Conservation (phyloP, 35 echinoderm and acorn worm species). For the Acanthaster planci region DNA sequence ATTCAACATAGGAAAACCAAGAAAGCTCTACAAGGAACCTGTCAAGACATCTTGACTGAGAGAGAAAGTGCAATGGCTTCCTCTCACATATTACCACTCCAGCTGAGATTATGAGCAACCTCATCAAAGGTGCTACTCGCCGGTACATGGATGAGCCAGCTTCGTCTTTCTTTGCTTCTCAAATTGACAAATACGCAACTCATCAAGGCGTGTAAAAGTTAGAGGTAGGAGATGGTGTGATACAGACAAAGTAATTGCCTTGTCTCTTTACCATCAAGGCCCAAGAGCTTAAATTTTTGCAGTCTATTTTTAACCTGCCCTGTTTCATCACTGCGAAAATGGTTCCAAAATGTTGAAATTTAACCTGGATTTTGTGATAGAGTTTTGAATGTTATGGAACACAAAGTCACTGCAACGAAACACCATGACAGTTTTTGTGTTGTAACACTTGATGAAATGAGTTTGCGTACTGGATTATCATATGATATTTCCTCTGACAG, state of each 20-base stretch:
- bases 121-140: too few species aligned
- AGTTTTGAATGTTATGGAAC: conserved; percentile 7
- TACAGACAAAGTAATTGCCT: conserved; percentile 19
- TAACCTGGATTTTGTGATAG: conserved; percentile 21
- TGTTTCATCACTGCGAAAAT: conserved; percentile 21
- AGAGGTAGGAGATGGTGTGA: conserved; percentile 29
- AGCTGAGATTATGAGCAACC: too few species aligned
- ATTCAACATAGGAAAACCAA: too few species aligned
- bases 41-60: too few species aligned
- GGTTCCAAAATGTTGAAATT: conserved; percentile 29
- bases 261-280: conserved; percentile 25
- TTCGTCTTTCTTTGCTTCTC: too few species aligned
- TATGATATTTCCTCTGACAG: conserved; percentile 7
- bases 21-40: too few species aligned
- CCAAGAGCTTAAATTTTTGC: neutral
- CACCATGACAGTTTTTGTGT: conserved; percentile 32
- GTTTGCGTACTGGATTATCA: neutral
- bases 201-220: neutral
- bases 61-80: too few species aligned
- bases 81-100: too few species aligned
- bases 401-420: conserved; percentile 27
- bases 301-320: conserved; percentile 16
- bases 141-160: neutral
- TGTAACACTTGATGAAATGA: conserved; percentile 44
- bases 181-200: too few species aligned